Base-by-base conservation (phyloP, 2,113 vertebrate species). In the Sclerurus mexicanus region DNA sequence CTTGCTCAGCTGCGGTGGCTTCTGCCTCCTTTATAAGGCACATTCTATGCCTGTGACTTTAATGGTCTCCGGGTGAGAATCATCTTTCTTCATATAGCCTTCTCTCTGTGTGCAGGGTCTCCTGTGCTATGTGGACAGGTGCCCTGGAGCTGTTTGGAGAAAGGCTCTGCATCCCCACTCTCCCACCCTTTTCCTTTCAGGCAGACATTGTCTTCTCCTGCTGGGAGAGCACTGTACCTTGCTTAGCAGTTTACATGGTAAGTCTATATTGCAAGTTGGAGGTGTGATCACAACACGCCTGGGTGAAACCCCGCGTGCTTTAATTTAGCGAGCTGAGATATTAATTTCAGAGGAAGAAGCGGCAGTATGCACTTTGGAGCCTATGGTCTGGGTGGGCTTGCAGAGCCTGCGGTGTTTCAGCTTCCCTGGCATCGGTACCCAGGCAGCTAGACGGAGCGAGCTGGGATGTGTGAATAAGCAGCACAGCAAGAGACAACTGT, bases 241-340 rank as follows among this genome's bases (percentile, higher is more conserved):
- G 92, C 92, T 90, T 94, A 92, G 92, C 96, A 95, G 96, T 95
- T 96, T 97, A 92, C 94, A 96, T 79, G 93, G 33, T 95, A 93
- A 93, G 95, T 96, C 95, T 96, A 17, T 82, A 94, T 75, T 96
- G 93, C 95, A 95, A 97, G 93, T 93, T 37, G 13, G 95, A 97
- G 95, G 95, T 95, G 95, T 95, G 93, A 96, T 96, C 94, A 96
- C 96, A 96, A 94, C 94, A 96, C 8, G 93, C 87, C 80, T 92
- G 94, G 96, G 94, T 96, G 95, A 95, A 94, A 96, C 96, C 95
- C 84, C 28, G 66, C 89, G 92, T 92, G 87, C 89, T 96, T 95
- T 97, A 89, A 96, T 95, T 96, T 96, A 96, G 91, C 12, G 91
- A 96, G 89, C 94, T 96, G 95, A 95, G 94, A 96, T 96, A 97